Evolutionary conservation across 2,888 invertebrate species (phyloP).

Genomic region (Drosophila macrospina): DNA sequence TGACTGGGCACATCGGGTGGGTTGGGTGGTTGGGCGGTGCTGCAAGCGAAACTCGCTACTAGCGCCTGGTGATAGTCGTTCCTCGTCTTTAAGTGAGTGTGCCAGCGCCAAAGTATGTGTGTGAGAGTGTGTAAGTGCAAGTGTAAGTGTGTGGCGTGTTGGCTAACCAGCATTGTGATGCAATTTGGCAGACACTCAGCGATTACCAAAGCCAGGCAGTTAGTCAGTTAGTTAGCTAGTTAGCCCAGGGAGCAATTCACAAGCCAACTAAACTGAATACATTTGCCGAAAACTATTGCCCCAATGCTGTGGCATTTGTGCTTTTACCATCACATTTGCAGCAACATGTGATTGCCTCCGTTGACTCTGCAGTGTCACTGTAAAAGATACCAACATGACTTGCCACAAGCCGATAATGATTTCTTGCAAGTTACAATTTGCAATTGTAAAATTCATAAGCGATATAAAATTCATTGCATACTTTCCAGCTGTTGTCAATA

Average conservation of each 20-base stretch:
- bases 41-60: slow-evolving; percentile 36
- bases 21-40: slow-evolving; percentile 14
- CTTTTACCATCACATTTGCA: slow-evolving; percentile 3
- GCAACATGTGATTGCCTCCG: slow-evolving; percentile 7
- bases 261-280: slow-evolving; percentile 11
- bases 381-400: slow-evolving; percentile 21
- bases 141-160: slow-evolving; percentile 43
- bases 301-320: slow-evolving; percentile 27
- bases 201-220: slow-evolving; percentile 59
- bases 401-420: slow-evolving; percentile 22
- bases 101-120: slow-evolving; percentile 21
- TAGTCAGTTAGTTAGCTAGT: slow-evolving; percentile 34
- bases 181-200: slow-evolving; percentile 69
- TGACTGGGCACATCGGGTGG: slow-evolving; percentile 47
- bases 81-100: slow-evolving; percentile 62
- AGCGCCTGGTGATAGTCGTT: slow-evolving; percentile 49
- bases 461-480: slow-evolving; percentile 8
- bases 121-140: slow-evolving; percentile 19
- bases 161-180: slow-evolving; percentile 62
- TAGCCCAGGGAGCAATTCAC: slow-evolving; percentile 32
- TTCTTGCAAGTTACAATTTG: slow-evolving; percentile 8
- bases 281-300: slow-evolving; percentile 26
- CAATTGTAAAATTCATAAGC: no score
- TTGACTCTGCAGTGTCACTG: slow-evolving; percentile 13
- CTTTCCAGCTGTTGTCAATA: slow-evolving; percentile 11